Evolutionary conservation across 2,113 vertebrate species (phyloP).

Genomic region (Fulmarus glacialis): DNA sequence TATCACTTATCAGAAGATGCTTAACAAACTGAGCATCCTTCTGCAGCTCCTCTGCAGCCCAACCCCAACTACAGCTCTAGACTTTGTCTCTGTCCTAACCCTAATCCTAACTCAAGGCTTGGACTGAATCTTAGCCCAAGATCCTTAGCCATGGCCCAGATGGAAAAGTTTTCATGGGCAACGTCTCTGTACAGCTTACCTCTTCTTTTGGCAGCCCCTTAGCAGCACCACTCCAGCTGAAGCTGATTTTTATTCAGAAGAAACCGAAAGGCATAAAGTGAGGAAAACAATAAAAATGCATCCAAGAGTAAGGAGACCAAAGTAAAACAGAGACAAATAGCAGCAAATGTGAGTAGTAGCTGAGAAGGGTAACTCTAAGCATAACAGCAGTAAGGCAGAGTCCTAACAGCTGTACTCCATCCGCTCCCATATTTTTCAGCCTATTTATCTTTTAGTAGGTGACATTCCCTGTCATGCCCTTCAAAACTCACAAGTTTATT

Average conservation of each 20-base stretch:
- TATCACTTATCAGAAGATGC: not conserved
- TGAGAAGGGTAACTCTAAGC: not conserved
- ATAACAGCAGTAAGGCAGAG: not conserved
- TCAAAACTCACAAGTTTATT: conserved; percentile 4
- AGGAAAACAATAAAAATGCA: not conserved
- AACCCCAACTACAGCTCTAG: not conserved
- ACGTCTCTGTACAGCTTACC: not conserved
- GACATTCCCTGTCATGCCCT: not conserved
- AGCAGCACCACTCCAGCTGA: not conserved
- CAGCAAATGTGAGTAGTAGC: not conserved
- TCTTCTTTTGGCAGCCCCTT: not conserved
- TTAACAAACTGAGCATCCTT: not conserved
- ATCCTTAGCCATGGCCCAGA: not conserved
- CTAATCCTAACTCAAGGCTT: not conserved
- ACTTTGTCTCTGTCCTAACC: not conserved
- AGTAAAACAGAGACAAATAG: not conserved
- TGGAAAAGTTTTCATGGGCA: not conserved
- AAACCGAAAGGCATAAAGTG: not conserved
- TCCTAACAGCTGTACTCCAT: not conserved
- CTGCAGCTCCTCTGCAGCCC: not conserved
- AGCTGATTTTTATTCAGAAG: not conserved
- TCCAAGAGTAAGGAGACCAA: not conserved
- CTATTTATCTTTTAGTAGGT: not conserved
- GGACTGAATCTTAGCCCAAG: not conserved
- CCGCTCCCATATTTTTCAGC: not conserved